Evolutionary conservation across 1,140 invertebrate genomes (phyloP).

Genomic region (Drosophila sturtevanti): DNA sequence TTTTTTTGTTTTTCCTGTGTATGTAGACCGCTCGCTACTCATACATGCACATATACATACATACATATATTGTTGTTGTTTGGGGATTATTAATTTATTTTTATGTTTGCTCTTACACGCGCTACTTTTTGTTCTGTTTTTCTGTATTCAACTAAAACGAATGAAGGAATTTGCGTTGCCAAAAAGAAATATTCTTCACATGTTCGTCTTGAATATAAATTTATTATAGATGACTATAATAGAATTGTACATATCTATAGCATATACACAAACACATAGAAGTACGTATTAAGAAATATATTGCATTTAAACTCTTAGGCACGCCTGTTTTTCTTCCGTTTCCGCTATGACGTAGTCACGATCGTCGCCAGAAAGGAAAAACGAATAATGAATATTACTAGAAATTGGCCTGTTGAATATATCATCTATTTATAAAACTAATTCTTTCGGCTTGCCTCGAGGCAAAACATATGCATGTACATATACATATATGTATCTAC

Average conservation of each 20-base stretch:
- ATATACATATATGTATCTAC: constrained; percentile 24
- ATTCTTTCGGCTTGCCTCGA: constrained; percentile 51
- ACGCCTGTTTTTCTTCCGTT: constrained; percentile 56
- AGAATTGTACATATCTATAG: neutral
- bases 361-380: constrained; percentile 10
- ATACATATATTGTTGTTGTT: constrained; percentile 17
- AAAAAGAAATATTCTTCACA: neutral
- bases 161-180: constrained; percentile 16
- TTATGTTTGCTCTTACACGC: constrained; percentile 22
- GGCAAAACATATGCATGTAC: constrained; percentile 16
- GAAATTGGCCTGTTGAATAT: constrained; percentile 41
- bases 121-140: neutral
- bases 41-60: constrained; percentile 19
- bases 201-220: neutral
- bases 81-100: constrained; percentile 8
- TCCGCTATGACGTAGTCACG: constrained; percentile 34
- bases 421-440: constrained; percentile 72
- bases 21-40: constrained; percentile 62
- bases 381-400: constrained; percentile 45
- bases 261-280: neutral
- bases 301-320: constrained; percentile 13
- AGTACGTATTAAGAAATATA: constrained; percentile 6
- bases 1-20: constrained; percentile 39
- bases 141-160: neutral
- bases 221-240: constrained; percentile 6